Base-by-base conservation (phyloP, 2,888 invertebrate species). In the Melanostoma scalare region DNA sequence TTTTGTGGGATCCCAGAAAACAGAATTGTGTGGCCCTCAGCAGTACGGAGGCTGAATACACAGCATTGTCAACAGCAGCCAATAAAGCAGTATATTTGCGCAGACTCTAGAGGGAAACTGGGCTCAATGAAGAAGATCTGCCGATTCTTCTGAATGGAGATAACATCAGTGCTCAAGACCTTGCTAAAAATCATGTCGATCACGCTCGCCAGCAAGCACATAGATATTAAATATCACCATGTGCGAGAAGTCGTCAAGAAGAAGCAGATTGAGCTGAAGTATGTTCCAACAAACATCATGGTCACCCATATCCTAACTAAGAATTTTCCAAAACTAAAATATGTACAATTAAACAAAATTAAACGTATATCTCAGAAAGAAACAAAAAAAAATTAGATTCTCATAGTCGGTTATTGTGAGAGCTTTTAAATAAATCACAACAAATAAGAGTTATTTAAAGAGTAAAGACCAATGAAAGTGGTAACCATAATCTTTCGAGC, bases 161-260 rank as follows among this genome's bases (percentile, higher is more conserved):
- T 36, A 82, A 72, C 40, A 61, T 48, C 40, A 31, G 48, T 4
- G 76, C 84, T 50, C 52, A 85, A 10, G 85, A 85, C 55, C 53
- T 85, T 20, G 78, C 81, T 10, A 69, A 38, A 8, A 85, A 85
- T 44, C 86, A 81, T n/a, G 61, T 82, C 8, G 79, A 67, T 5
- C 81, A 86, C 38, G 82, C 81, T 33, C 72, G 78, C n/a, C 9
- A 85, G 40, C 6, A 67, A 77, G 40, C 77, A 71, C 20, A 77
- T 77, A 31, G 71, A 71, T 35, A 38, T 78, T 10, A 8, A 52
- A 40, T 72, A 71, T 20, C 77, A 72, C 58, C 44, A 65, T 42
- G 50, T 58, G 52, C 60, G 72, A 35, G 48, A 78, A 6, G 35
- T 31, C 3, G 60, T 71, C 6, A 72, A 42, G n/a, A 72, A 42